Evolutionary conservation across 30 jellyfish, hydroid and myxozoan genomes (phyloP).

Genomic region (Turritopsis dohrnii): DNA sequence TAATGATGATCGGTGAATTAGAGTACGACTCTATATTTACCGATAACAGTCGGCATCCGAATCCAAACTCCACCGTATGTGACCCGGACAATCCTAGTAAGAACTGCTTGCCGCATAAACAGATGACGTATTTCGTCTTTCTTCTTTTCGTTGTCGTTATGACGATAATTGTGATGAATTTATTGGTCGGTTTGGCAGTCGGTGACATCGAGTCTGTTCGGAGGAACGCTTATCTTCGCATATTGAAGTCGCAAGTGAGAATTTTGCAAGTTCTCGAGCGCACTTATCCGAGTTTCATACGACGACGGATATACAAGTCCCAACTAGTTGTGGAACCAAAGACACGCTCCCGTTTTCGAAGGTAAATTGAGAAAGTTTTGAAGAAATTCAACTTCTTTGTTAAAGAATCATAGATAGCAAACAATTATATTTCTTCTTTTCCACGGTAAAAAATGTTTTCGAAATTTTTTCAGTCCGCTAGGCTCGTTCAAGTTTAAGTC

Average conservation of each 20-base stretch:
- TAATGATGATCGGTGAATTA: conserved; percentile 80
- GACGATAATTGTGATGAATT: conserved; percentile 58
- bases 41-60: not conserved
- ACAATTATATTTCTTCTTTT: too few species aligned
- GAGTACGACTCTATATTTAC: conserved; percentile 49
- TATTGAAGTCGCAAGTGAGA: conserved; percentile 71
- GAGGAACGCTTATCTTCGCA: conserved; percentile 78
- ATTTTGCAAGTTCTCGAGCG: conserved; percentile 60
- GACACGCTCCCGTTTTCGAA: not conserved
- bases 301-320: not conserved
- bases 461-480: too few species aligned
- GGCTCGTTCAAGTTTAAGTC: too few species aligned
- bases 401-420: too few species aligned
- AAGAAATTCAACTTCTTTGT: not conserved
- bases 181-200: conserved; percentile 96
- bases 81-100: not conserved
- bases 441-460: too few species aligned
- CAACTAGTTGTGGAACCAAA: conserved; percentile 19
- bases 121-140: conserved; percentile 22
- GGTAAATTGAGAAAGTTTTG: conserved; percentile 11
- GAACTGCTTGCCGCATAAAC: conserved; percentile 25
- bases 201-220: conserved; percentile 96
- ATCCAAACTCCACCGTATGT: not conserved
- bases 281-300: conserved; percentile 39
- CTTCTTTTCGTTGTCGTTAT: conserved; percentile 17